phyloP scores from a whole-genome alignment of 2,888 invertebrate genomes.

The Epinotia nisella region DNA sequence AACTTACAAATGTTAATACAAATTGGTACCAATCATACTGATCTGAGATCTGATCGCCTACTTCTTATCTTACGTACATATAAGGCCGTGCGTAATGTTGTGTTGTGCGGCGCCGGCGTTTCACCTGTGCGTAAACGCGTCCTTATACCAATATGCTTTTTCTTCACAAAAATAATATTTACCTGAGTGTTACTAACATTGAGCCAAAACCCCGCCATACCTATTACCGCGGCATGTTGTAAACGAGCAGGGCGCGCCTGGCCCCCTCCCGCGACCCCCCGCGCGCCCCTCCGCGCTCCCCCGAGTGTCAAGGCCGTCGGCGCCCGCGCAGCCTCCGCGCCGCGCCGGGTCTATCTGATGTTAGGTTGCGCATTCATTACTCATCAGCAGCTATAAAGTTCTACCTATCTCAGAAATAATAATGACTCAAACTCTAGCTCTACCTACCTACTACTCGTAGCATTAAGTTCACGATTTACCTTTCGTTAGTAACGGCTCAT shows the following conservation, averaged over 20 bases:
- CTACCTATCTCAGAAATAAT: neutral
- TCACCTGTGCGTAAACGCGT: too few species aligned
- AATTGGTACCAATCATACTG: too few species aligned
- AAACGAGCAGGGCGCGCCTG: neutral
- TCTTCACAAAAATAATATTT: too few species aligned
- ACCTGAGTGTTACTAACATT: neutral
- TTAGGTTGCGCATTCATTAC: slow-evolving; percentile 5
- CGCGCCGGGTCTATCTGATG: neutral
- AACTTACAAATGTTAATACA: too few species aligned
- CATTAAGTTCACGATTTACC: neutral
- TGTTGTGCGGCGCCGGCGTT: too few species aligned
- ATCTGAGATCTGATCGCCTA: too few species aligned
- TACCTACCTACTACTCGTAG: neutral
- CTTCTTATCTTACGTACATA: too few species aligned
- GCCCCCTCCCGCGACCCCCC: neutral
- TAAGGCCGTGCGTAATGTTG: too few species aligned
- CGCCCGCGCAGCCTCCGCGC: slow-evolving; percentile 22
- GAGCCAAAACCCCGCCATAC: neutral
- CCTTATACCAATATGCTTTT: too few species aligned
- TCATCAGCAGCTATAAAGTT: neutral
- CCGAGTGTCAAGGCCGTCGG: slow-evolving; percentile 14
- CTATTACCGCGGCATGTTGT: neutral
- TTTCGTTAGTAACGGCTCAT: neutral
- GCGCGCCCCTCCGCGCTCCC: neutral
- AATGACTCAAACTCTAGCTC: neutral